These are phyloP conservation scores for Cataglyphis hispanica DNA, from an alignment of 1,140 invertebrate species.

Conservation along the genomic window DNA sequence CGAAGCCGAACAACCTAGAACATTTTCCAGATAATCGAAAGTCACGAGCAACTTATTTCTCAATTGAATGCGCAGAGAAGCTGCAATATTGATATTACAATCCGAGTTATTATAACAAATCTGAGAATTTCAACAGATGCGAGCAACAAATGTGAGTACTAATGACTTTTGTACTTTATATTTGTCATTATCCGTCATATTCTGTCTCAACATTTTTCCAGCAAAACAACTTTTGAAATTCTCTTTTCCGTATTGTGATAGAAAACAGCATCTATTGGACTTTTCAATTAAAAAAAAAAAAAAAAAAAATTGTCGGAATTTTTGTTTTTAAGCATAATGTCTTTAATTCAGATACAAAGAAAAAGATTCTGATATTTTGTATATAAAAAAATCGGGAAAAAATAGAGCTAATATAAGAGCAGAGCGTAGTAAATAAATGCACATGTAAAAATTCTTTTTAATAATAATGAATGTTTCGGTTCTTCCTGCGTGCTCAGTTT, in stretches of 20 bases:
- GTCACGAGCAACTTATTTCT: conserved; percentile 48
- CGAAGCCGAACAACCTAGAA: conserved; percentile 32
- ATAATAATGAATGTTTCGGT: no score
- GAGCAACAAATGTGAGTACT: not conserved
- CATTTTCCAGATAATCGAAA: conserved; percentile 50
- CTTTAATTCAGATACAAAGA: not conserved
- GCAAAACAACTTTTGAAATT: conserved; percentile 24
- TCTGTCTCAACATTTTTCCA: conserved; percentile 20
- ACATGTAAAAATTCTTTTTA: no score
- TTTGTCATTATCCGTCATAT: conserved; percentile 57
- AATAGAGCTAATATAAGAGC: no score
- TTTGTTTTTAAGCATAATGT: not conserved
- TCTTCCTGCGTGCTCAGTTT: not conserved
- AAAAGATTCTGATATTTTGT: no score
- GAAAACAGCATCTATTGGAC: conserved; percentile 2
- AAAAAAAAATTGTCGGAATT: not conserved
- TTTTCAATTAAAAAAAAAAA: conserved; percentile 19
- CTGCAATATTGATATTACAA: conserved; percentile 37
- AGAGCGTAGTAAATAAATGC: no score
- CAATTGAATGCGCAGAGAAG: conserved; percentile 15
- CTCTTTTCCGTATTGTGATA: not conserved
- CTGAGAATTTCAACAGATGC: conserved; percentile 13
- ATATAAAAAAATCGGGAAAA: no score
- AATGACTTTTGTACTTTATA: conserved; percentile 22
- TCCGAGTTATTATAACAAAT: conserved; percentile 9